Evolutionary conservation across 2,113 vertebrate genomes (phyloP).

Genomic region (Prietella phreatophila): DNA sequence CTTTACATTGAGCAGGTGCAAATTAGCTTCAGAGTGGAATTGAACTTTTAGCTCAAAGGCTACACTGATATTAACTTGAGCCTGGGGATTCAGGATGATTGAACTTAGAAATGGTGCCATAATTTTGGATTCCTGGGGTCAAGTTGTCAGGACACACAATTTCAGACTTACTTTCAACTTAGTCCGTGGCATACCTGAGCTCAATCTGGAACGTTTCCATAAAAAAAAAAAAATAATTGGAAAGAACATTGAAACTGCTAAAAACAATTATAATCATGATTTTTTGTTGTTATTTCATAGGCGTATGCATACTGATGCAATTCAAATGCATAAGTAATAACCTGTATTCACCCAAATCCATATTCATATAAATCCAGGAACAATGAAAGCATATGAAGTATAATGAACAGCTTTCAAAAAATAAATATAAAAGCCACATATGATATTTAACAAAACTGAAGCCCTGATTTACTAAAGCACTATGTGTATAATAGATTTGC

Average conservation of each 20-base stretch:
- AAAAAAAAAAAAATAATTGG: not conserved
- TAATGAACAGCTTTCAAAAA: not conserved
- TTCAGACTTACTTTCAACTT: not conserved
- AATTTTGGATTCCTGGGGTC: constrained; percentile 10
- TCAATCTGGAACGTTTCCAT: not conserved
- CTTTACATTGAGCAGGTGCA: constrained; percentile 42
- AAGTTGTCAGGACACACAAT: not conserved
- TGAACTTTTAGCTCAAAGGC: constrained; percentile 31
- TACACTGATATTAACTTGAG: constrained; percentile 19
- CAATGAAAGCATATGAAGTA: not conserved
- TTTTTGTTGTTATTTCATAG: not conserved
- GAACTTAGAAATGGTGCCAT: constrained; percentile 12
- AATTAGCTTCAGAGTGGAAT: constrained; percentile 35
- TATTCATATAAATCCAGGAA: not conserved
- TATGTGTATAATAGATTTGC: not conserved
- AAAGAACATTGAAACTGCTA: not conserved
- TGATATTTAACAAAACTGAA: not conserved
- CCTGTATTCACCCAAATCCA: not conserved
- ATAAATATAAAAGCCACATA: not conserved
- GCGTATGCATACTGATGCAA: not conserved
- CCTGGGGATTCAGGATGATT: constrained; percentile 18
- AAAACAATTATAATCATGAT: not conserved
- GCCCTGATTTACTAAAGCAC: not conserved
- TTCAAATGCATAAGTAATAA: not conserved
- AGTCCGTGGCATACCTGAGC: not conserved